phyloP scores from a whole-genome alignment of 2,797 vertebrate species.

The Oceanodroma leucorhoa region DNA sequence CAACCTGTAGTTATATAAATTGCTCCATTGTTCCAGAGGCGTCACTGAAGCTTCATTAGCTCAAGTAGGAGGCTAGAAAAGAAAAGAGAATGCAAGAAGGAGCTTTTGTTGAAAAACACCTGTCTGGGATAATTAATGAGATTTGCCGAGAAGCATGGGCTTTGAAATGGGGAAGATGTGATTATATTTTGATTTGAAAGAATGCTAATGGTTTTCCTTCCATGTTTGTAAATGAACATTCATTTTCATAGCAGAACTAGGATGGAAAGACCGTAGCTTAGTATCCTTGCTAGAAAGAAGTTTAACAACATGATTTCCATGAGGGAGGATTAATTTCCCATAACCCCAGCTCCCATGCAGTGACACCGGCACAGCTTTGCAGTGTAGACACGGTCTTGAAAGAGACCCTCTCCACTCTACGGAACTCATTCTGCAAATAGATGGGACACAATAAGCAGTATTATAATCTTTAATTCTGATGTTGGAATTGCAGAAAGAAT shows the following conservation, averaged over 20 bases:
- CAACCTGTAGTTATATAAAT: slow-evolving; percentile 48
- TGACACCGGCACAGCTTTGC: background rate
- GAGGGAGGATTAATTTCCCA: background rate
- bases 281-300: background rate
- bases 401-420: background rate
- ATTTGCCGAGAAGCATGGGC: background rate
- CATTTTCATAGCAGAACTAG: background rate
- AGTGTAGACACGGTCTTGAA: background rate
- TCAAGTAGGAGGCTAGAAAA: background rate
- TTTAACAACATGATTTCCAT: background rate
- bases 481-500: background rate
- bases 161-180: background rate
- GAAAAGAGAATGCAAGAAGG: background rate
- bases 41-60: slow-evolving; percentile 30
- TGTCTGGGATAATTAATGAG: slow-evolving; percentile 37
- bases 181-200: slow-evolving; percentile 20
- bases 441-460: background rate
- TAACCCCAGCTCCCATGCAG: background rate
- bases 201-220: background rate
- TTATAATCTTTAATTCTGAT: background rate
- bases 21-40: slow-evolving; percentile 39
- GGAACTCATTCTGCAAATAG: background rate
- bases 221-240: background rate
- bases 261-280: background rate
- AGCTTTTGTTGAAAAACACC: slow-evolving; percentile 53